Percentiles rank a stretch among this genome's conserved stretches.
phyloP scores from a whole-genome alignment of 2,113 vertebrate species.

The Brachirus orientalis region DNA sequence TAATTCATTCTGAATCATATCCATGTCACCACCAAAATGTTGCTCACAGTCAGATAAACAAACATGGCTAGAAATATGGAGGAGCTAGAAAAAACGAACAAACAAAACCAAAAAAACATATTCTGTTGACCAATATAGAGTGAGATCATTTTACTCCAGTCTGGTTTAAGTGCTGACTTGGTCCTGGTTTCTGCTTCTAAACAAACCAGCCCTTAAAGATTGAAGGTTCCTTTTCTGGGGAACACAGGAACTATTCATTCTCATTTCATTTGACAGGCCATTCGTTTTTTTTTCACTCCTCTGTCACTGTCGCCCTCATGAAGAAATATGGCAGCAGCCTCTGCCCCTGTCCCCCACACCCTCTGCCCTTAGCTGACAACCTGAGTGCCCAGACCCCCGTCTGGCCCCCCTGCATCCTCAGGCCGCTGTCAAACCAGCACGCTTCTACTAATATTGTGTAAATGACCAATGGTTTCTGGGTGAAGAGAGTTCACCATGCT shows the following conservation, averaged over 20 bases:
- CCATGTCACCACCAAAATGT: no score
- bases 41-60: no score
- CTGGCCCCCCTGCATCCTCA: no score
- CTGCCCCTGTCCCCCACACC: constrained; percentile 65
- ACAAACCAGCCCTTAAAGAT: constrained; percentile 71
- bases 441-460: constrained; percentile 9
- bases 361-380: constrained; percentile 66
- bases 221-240: constrained; percentile 73
- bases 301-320: constrained; percentile 81
- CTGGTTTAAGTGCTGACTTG: constrained; percentile 28
- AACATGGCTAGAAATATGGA: no score
- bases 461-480: constrained; percentile 33
- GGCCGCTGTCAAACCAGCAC: constrained; percentile 7
- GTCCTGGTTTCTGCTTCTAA: constrained; percentile 45
- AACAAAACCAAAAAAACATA: no score
- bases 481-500: constrained; percentile 3
- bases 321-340: constrained; percentile 83
- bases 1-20: no score
- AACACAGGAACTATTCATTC: constrained; percentile 79
- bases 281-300: constrained; percentile 76
- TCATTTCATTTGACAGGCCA: constrained; percentile 84
- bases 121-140: not conserved
- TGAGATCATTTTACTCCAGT: constrained; percentile 3
- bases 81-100: no score
- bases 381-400: constrained; percentile 29